Evolutionary conservation across 2,113 vertebrate species (phyloP).

Genomic region (Arothron firmamentum): DNA sequence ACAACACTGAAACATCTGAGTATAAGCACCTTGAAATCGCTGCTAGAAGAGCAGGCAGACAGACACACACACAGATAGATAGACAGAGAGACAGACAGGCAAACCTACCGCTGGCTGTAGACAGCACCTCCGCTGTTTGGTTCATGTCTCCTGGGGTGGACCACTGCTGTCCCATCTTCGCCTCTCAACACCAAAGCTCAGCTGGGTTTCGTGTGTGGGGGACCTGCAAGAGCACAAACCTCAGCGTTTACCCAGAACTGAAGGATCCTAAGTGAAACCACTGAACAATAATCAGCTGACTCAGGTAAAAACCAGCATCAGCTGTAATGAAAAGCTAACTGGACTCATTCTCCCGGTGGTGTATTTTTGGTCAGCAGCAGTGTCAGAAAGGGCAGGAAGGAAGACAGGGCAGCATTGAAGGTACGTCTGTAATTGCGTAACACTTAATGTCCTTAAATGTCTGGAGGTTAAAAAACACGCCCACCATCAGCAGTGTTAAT

Average conservation of each 20-base stretch:
- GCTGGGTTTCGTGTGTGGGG: slow-evolving; percentile 15
- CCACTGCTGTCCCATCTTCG: slow-evolving; percentile 32
- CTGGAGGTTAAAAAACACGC: slow-evolving; percentile 13
- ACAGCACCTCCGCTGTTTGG: slow-evolving; percentile 25
- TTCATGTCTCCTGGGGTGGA: slow-evolving; percentile 34
- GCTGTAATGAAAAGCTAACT: slow-evolving; percentile 21
- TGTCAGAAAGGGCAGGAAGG: slow-evolving; percentile 31
- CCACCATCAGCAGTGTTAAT: slow-evolving; percentile 29
- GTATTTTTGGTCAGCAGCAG: slow-evolving; percentile 40
- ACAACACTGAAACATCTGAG: too few relatives aligned
- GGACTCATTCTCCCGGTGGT: slow-evolving; percentile 8
- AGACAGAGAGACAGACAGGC: not conserved
- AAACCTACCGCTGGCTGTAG: slow-evolving; percentile 31
- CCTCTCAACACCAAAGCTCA: not conserved
- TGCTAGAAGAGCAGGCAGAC: too few relatives aligned
- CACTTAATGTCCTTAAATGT: slow-evolving; percentile 13
- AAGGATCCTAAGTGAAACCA: not conserved
- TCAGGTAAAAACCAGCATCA: slow-evolving; percentile 10
- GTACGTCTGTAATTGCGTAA: slow-evolving; percentile 36
- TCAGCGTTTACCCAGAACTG: not conserved
- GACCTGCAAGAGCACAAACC: not conserved
- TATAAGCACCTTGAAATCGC: too few relatives aligned
- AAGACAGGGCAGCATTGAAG: slow-evolving; percentile 8
- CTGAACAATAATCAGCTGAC: not conserved
- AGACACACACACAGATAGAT: not conserved